These are phyloP conservation scores for Hydrozoanthus gracilis DNA, from an alignment of 92 coral and sea anemone genomes.

Conservation along the genomic window DNA sequence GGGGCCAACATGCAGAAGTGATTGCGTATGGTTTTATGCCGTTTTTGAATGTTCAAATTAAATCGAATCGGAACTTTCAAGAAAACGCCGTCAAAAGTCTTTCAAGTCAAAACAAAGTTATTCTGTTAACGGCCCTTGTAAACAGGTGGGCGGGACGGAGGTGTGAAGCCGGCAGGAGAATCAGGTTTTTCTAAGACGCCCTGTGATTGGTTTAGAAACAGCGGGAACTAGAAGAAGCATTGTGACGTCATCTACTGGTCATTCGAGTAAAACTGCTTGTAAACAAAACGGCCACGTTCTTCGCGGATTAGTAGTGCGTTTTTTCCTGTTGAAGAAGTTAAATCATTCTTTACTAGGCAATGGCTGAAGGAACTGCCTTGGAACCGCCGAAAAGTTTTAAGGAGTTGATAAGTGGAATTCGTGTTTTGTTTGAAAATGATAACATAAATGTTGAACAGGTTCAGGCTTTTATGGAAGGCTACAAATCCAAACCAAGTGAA, in stretches of 20 bases:
- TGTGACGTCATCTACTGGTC: slow-evolving; percentile 28
- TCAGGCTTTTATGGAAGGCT: slow-evolving; percentile 74
- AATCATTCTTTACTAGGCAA: neutral
- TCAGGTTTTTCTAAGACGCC: neutral
- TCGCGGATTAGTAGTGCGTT: neutral
- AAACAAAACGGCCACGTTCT: too few relatives aligned
- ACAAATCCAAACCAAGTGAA: slow-evolving; percentile 79
- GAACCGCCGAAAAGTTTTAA: slow-evolving; percentile 70
- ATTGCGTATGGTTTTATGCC: too few relatives aligned
- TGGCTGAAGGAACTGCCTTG: slow-evolving; percentile 64
- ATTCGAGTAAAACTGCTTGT: neutral
- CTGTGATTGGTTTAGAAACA: slow-evolving; percentile 3
- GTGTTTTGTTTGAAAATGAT: slow-evolving; percentile 78
- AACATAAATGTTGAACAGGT: slow-evolving; percentile 85
- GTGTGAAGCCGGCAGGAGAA: slow-evolving; percentile 23
- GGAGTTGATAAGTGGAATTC: slow-evolving; percentile 74
- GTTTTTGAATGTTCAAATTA: too few relatives aligned
- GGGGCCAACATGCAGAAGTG: too few relatives aligned
- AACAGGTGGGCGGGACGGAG: slow-evolving; percentile 42
- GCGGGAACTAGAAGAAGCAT: neutral
- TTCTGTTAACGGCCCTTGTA: neutral
- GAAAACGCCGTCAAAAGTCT: too few relatives aligned
- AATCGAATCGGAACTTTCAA: too few relatives aligned
- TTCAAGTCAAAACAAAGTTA: too few relatives aligned
- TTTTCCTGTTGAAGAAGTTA: neutral